Base-by-base conservation (phyloP, 2,113 vertebrate genomes). In the Rhadina sibilatrix region DNA sequence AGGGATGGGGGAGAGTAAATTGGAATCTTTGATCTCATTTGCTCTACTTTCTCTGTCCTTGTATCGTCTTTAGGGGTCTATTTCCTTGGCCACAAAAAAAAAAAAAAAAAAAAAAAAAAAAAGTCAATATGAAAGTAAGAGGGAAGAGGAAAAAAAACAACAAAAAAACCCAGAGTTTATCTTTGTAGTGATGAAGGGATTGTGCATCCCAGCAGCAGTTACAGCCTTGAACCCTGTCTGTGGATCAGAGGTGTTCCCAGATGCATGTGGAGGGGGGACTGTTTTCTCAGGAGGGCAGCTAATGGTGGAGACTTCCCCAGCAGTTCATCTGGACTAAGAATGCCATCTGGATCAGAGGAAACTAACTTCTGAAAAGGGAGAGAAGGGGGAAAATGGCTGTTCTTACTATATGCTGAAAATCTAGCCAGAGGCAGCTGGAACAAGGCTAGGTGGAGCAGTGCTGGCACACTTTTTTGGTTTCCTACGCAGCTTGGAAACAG, bases 61-160 rank as follows among this genome's bases (percentile, higher is more conserved):
- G 59, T 12, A 21, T 70, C 0, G 1, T 89, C 80, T 97, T 95
- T 68, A 90, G 15, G 44, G 65, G 18, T 71, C 1, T 66, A 50
- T 85, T 92, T 90, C 60, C 33, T 74, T n/a, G 52, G 20, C 69
- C 18, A 49, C 50, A 87, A 77, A 78, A 90, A 86, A 90, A 86
- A 90, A 64, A 90, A 86, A 90, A 64, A 19, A 2, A 87, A 77
- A 78, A 90, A 86, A 87, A 77, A 78, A 90, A 86, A 90, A 86
- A 90, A 64, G 50, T 57, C 65, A 78, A 33, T 57, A 47, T 54
- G 57, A 65, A 90, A 83, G 31, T 25, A 70, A 94, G 71, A 81
- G 33, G 35, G 15, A 15, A n/a, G 10, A 7, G 30, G 3, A 1
- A 16, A 17, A n/a, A 53, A 35, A 77, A 19, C 2, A 16, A 15